Base-by-base conservation (phyloP, 2,797 vertebrate species). In the Scarus forsteni region DNA sequence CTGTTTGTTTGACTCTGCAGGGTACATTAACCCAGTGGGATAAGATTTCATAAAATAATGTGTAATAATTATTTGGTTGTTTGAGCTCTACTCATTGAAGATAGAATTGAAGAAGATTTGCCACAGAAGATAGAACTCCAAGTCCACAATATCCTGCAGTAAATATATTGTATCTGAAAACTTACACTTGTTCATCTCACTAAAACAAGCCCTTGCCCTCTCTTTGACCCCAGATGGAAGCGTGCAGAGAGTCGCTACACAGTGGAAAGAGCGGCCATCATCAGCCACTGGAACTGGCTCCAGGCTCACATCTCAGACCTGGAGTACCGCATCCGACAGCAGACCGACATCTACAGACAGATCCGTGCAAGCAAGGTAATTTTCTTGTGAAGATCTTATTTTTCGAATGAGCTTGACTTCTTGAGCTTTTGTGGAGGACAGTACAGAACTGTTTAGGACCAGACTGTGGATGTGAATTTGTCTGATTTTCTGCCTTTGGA, bases 201-300 rank as follows among this genome's bases (percentile, higher is more conserved):
- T 44, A 10, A 56, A 65, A 39, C 10, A 6, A 40, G 11, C 56
- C 1, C 10, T 60, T 16, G 9, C 15, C 1, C 27, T 34, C 8
- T 7, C 67, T 15, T 19, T 55, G 6, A 15, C 35, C 59, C 7
- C 91, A 99, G 98, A 94, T 97, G 96, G 94, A 96, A 96, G 67
- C 94, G 98, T 69, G 96, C 98, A 10, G 97, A 98, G 90, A 98
- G 98, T 85, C 96, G 95, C 70, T 99, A 98, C 94, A 97, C 96
- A 27, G 89, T 96, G 80, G 98, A 99, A 86, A 92, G 98, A 59
- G 98, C 98, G 7, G 95, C 96, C 50, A 98, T 99, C 91, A 97
- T 99, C 92, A 99, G 98, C 89, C 98, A 97, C 92, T 99, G 98
- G 98, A 99, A 99, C 85, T 99, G 98, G 98, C 96, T 99, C 55